Evolutionary conservation across 2,888 invertebrate species (phyloP), one percentile per base, ranked within the genome.

Genomic region (Pandemis cinnamomeana): DNA sequence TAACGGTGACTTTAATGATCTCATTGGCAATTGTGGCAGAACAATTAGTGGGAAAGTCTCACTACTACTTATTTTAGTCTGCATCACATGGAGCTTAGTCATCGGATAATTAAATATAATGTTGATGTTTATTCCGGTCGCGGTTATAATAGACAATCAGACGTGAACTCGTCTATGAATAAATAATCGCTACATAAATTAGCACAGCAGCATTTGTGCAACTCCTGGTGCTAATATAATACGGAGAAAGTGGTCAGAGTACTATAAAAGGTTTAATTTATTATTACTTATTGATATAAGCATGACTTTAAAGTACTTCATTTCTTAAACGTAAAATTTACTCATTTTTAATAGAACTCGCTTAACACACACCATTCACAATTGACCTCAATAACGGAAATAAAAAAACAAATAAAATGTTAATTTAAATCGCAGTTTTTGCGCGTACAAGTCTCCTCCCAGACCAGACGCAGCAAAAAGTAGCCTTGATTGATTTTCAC

Each of bases 41-140:
- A 82, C 80, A 80, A 80, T 79, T 79, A 79, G 73, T 71, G 67
- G 64, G 76, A 77, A 76, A 75, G 76, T 74, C 64, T 64, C 64
- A 51, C 58, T 51, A 51, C 36, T 36, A 27, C 55, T 55, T 46
- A 42, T 61, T 66, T 68, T 20, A 67, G 55, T 15, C 63, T 60
- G 62, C 62, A 60, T 70, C 60, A 58, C 42, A 42, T 27, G n/a
- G 6, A n/a, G 51, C 20, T 74, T 66, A 74, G 73, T 74, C 73
- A 74, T 69, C 44, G 48, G 44, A 51, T 73, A 60, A 70, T 74
- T 70, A 74, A 58, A 20, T 55, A 72, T 58, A 27, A 58, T 71
- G 67, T n/a, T 67, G 44, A 55, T 69, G 48, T 63, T 61, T 55
- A 67, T 67, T 67, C 51, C 51, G 36, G 11, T 46, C 55, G 46